phyloP scores from a whole-genome alignment of 2,797 vertebrate genomes.

The Eospalax fontanierii region DNA sequence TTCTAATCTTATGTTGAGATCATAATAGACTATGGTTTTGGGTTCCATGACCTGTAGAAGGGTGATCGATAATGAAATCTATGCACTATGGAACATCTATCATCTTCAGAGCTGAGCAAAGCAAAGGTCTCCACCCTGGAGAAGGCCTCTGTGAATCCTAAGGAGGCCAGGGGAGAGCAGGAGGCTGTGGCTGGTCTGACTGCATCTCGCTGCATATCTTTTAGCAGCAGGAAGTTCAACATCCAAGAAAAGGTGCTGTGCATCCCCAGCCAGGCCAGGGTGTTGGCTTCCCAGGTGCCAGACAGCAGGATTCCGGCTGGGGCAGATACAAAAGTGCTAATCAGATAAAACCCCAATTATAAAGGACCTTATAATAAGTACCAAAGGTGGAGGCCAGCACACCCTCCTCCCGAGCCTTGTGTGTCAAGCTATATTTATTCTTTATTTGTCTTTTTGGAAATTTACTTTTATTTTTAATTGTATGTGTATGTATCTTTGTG shows the following conservation, averaged over 20 bases:
- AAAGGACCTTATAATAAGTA: constrained; percentile 39
- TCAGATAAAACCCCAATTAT: not conserved
- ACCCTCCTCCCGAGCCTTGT: not conserved
- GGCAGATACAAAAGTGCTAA: constrained; percentile 65
- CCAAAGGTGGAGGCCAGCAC: not conserved
- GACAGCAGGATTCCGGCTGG: constrained; percentile 68
- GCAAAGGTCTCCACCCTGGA: not conserved
- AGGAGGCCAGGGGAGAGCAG: accelerated
- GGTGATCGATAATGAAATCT: too few relatives aligned
- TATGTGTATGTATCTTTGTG: too few relatives aligned
- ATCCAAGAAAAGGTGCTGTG: not conserved
- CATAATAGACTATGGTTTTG: not conserved
- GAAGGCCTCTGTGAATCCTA: not conserved
- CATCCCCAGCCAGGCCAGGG: not conserved
- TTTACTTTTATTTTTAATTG: too few relatives aligned
- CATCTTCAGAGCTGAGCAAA: not conserved
- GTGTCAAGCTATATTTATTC: not conserved
- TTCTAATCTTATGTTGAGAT: too few relatives aligned
- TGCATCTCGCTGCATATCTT: constrained; percentile 56
- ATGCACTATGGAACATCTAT: too few relatives aligned
- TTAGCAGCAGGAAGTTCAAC: constrained; percentile 48
- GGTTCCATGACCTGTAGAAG: accelerated
- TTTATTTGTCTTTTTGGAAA: not conserved
- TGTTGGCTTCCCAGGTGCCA: constrained; percentile 66
- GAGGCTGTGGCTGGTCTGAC: not conserved